Evolutionary conservation across 2,113 vertebrate genomes (phyloP).

Genomic region (Pycnonotus jocosus): DNA sequence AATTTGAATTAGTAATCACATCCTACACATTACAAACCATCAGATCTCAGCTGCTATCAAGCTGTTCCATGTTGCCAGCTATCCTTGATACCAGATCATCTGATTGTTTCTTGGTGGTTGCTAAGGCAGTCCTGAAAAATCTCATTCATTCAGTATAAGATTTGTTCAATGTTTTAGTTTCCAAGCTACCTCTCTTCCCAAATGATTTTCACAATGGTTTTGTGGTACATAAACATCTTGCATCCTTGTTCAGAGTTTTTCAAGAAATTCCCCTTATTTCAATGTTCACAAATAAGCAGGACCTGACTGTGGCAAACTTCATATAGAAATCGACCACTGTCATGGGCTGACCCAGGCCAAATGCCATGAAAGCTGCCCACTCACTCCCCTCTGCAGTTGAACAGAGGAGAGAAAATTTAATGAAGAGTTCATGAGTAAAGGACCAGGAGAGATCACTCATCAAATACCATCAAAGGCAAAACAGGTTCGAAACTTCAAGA

Average conservation of each 20-base stretch:
- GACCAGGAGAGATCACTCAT: background rate
- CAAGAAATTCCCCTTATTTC: background rate
- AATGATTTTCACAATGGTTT: background rate
- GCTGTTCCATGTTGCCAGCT: background rate
- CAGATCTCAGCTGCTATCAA: background rate
- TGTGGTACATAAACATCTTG: background rate
- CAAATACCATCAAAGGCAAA: background rate
- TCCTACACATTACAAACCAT: background rate
- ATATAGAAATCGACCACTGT: background rate
- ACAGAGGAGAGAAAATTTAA: background rate
- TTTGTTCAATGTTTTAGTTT: conserved; percentile 11
- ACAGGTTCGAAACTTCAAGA: background rate
- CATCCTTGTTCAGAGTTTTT: background rate
- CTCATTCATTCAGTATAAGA: conserved; percentile 23
- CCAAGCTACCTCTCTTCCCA: background rate
- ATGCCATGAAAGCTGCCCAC: background rate
- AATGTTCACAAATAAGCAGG: background rate
- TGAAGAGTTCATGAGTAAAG: background rate
- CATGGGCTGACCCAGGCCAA: background rate
- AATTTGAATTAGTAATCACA: background rate
- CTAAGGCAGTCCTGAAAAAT: conserved; percentile 2
- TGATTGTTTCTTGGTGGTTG: conserved; percentile 7
- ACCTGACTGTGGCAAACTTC: background rate
- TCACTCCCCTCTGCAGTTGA: background rate
- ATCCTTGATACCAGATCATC: background rate